These are phyloP conservation scores for Artemia franciscana DNA, from an alignment of 1,140 invertebrate genomes.

Conservation along the genomic window DNA sequence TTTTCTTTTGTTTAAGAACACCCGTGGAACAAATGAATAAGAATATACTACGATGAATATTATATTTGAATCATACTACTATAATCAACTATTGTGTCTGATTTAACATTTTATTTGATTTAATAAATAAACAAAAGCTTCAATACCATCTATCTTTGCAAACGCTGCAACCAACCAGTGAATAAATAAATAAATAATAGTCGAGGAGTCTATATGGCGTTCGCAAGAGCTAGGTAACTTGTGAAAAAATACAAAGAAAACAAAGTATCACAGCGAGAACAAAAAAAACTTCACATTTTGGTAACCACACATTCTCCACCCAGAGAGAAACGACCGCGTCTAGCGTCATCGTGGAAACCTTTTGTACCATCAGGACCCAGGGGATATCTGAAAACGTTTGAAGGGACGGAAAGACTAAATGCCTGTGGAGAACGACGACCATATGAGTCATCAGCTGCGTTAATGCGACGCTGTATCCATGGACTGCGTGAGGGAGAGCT, in stretches of 20 bases:
- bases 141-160: conserved; percentile 28
- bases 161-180: not conserved
- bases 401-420: conserved; percentile 20
- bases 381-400: conserved; percentile 48
- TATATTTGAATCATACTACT: no score
- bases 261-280: not conserved
- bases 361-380: conserved; percentile 57
- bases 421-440: conserved; percentile 1
- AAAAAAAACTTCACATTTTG: not conserved
- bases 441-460: conserved; percentile 14
- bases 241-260: not conserved
- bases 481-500: conserved; percentile 18
- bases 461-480: conserved; percentile 26
- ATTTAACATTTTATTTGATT: conserved; percentile 29
- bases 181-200: not conserved
- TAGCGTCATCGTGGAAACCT: conserved; percentile 31
- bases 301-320: conserved; percentile 11
- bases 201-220: not conserved
- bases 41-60: no score
- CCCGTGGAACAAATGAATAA: no score
- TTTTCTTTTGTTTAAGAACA: no score
- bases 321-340: conserved; percentile 21
- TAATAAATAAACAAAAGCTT: conserved; percentile 29
- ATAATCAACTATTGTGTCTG: no score
- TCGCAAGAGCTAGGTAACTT: not conserved